Evolutionary conservation across 1,140 invertebrate genomes (phyloP).

Genomic region (Tenebrio molitor): DNA sequence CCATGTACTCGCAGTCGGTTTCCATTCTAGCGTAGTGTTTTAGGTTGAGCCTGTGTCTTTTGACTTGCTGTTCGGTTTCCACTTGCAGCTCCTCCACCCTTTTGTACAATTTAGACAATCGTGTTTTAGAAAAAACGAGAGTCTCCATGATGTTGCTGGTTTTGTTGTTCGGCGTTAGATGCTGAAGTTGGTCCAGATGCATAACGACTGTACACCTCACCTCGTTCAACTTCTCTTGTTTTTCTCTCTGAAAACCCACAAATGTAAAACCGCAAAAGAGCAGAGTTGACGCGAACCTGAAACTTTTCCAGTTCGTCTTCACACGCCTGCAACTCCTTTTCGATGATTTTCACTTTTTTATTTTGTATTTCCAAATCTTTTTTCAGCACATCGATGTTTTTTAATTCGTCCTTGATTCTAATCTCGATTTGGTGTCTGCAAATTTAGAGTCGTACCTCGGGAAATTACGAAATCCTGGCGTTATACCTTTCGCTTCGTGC

Average conservation of each 20-base stretch:
- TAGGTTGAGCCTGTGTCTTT: conserved; percentile 71
- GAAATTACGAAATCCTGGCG: neutral
- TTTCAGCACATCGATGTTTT: conserved; percentile 65
- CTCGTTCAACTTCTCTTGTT: conserved; percentile 78
- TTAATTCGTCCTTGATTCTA: conserved; percentile 65
- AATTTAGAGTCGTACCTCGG: neutral
- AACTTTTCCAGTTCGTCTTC: conserved; percentile 64
- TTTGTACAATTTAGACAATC: conserved; percentile 71
- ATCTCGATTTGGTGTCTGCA: conserved; percentile 67
- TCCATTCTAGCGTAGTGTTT: conserved; percentile 71
- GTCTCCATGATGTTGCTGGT: conserved; percentile 71
- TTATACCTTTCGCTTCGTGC: conserved; percentile 71
- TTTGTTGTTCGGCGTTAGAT: conserved; percentile 68
- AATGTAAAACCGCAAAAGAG: no score
- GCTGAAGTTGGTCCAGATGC: conserved; percentile 77
- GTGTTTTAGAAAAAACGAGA: conserved; percentile 74
- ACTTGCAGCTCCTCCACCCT: conserved; percentile 76
- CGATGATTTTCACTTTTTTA: conserved; percentile 62
- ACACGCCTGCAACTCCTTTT: conserved; percentile 58
- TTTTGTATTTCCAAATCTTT: conserved; percentile 65
- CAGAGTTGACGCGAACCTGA: conserved; percentile 34
- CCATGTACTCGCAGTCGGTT: conserved; percentile 71
- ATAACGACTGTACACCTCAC: conserved; percentile 75
- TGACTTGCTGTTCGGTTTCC: conserved; percentile 73
- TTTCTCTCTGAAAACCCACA: conserved; percentile 75